Conservation (phyloP, 1,140 invertebrate species). For the Orchestia grillus region DNA sequence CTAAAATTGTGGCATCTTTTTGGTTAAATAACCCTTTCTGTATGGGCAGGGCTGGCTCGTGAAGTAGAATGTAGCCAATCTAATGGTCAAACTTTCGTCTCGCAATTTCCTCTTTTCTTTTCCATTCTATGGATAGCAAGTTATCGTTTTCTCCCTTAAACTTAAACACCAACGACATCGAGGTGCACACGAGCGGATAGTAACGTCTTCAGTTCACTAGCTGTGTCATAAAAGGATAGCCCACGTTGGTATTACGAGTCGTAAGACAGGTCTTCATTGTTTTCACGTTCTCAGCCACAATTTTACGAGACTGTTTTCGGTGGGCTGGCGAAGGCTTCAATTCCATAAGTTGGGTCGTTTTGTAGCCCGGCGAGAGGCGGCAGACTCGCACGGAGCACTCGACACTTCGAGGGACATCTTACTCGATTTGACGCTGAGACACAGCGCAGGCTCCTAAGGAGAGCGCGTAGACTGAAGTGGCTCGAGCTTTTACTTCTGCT, state of each 20-base stretch:
- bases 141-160: neutral
- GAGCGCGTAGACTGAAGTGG: too few species aligned
- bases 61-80: neutral
- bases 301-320: conserved; percentile 50
- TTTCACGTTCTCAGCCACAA: conserved; percentile 14
- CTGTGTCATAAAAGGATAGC: neutral
- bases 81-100: neutral
- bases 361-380: neutral
- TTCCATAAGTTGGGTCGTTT: conserved; percentile 52
- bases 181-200: neutral
- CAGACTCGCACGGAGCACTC: neutral
- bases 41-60: neutral
- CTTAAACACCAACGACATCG: neutral
- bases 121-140: neutral
- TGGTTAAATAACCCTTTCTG: neutral
- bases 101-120: neutral
- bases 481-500: too few species aligned
- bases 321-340: neutral
- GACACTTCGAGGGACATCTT: neutral
- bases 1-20: neutral
- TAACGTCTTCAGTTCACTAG: neutral
- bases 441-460: too few species aligned
- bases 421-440: neutral
- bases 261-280: neutral
- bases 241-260: neutral